phyloP scores from a whole-genome alignment of 2,888 invertebrate species.

The Caenorhabditis sp. region DNA sequence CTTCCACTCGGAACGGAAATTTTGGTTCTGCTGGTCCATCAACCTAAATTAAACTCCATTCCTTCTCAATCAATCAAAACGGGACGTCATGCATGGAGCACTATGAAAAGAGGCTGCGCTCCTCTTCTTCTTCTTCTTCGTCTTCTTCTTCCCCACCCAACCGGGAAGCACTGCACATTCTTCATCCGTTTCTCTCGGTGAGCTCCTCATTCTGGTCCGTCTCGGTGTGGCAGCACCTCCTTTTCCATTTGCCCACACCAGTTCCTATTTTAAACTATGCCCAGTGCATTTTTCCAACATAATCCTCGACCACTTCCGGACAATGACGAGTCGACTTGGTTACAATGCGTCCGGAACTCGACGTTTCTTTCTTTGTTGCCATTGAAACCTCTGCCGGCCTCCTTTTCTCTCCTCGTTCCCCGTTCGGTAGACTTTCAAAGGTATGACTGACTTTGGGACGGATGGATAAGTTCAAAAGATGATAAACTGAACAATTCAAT shows the following conservation, averaged over 20 bases:
- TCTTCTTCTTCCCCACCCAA: too few species aligned
- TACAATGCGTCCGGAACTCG: constrained; percentile 49
- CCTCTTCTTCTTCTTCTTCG: constrained; percentile 10
- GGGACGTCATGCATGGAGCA: constrained; percentile 4
- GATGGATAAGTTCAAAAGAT: constrained; percentile 40
- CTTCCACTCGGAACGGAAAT: constrained; percentile 4
- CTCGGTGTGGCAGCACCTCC: constrained; percentile 42
- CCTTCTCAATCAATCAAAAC: constrained; percentile 33
- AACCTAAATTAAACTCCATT: constrained; percentile 44
- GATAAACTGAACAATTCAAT: background rate
- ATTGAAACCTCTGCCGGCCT: constrained; percentile 14
- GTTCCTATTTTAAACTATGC: constrained; percentile 51
- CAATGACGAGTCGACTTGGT: constrained; percentile 49
- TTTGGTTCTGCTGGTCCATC: constrained; percentile 10
- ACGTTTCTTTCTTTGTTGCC: constrained; percentile 36
- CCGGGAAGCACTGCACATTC: constrained; percentile 31
- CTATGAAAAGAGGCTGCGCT: constrained; percentile 38
- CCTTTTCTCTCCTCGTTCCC: constrained; percentile 1
- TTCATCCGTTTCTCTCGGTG: constrained; percentile 48
- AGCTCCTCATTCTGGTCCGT: constrained; percentile 13
- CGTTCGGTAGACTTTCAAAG: too few species aligned
- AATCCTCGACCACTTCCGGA: constrained; percentile 56
- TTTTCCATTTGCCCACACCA: too few species aligned
- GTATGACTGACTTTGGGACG: too few species aligned
- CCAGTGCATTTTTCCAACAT: constrained; percentile 52